phyloP scores from a whole-genome alignment of 2,113 vertebrate genomes.

The Actenoides hombroni region DNA sequence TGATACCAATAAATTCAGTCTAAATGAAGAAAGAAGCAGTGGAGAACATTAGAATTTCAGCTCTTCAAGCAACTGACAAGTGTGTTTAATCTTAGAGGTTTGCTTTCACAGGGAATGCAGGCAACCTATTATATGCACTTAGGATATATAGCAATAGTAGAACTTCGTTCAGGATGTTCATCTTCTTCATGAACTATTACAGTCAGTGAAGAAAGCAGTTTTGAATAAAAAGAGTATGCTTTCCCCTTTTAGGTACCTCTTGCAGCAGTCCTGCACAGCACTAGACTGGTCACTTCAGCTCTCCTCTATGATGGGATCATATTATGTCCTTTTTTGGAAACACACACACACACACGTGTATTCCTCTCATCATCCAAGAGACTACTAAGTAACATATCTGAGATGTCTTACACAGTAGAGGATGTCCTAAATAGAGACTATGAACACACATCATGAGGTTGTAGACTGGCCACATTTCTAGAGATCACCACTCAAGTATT shows the following conservation, averaged over 20 bases:
- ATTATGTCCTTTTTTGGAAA: background rate
- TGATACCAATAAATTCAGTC: background rate
- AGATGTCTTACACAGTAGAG: background rate
- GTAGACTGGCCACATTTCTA: background rate
- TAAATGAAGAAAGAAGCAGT: background rate
- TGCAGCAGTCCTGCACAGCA: background rate
- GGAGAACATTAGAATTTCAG: background rate
- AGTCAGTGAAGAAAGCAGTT: background rate
- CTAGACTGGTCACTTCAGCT: background rate
- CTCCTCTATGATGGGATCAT: accelerated
- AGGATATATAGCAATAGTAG: background rate
- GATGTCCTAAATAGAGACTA: background rate
- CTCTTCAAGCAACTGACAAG: background rate
- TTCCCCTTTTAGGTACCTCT: background rate
- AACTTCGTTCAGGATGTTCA: background rate
- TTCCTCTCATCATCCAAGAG: background rate
- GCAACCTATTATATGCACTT: accelerated
- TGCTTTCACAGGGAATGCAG: background rate
- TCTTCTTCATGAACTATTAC: background rate
- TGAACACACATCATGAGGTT: background rate
- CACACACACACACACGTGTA: too few relatives aligned
- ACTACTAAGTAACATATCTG: background rate
- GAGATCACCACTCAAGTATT: background rate
- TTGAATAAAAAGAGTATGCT: background rate
- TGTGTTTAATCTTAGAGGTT: background rate